A percentile compares a stretch with the other conserved stretches of the same genome.
phyloP scores from a whole-genome alignment of 2,113 vertebrate genomes.

The Columba livia region DNA sequence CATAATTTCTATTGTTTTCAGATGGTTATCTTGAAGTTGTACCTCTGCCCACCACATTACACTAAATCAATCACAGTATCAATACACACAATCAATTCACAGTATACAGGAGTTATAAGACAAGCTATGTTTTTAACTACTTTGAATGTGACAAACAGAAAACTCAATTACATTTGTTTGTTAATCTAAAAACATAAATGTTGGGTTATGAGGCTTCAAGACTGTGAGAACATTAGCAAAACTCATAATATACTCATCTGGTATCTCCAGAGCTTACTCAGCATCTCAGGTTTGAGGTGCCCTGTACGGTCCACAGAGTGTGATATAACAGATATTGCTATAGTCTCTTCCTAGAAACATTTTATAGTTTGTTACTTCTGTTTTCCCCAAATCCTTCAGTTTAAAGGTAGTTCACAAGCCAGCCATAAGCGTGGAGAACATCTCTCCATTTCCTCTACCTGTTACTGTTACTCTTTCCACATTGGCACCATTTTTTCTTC shows the following conservation, averaged over 20 bases:
- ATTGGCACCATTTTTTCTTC: background rate
- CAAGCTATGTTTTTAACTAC: background rate
- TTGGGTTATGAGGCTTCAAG: background rate
- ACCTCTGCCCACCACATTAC: background rate
- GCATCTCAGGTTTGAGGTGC: background rate
- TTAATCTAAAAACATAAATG: background rate
- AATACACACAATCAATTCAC: background rate
- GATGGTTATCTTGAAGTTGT: background rate
- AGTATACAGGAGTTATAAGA: background rate
- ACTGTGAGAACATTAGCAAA: background rate
- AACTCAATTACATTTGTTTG: background rate
- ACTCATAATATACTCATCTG: background rate
- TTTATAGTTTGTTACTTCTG: background rate
- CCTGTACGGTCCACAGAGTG: background rate
- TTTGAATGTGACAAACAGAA: background rate
- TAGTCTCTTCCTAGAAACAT: background rate
- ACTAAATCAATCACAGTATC: background rate
- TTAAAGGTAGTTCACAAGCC: background rate
- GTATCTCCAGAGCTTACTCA: background rate
- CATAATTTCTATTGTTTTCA: background rate
- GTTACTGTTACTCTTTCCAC: background rate
- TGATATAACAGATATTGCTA: background rate
- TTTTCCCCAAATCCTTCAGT: background rate
- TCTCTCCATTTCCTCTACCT: background rate
- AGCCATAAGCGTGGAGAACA: background rate